These are phyloP conservation scores for Tyria jacobaeae DNA, from an alignment of 2,888 invertebrate genomes.

Conservation along the genomic window DNA sequence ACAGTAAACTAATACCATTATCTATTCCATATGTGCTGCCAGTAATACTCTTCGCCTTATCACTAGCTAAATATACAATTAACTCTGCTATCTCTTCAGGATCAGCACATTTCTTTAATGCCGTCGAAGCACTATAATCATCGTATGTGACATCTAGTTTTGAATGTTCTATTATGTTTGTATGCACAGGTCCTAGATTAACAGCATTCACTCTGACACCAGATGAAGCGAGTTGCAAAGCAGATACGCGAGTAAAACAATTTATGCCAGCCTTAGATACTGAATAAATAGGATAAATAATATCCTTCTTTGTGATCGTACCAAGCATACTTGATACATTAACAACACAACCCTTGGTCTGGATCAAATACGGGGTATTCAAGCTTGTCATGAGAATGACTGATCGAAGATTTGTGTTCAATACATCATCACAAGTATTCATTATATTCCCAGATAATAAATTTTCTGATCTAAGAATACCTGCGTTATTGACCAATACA, in stretches of 20 bases:
- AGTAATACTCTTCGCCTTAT: conserved; percentile 54
- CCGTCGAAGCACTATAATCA: conserved; percentile 50
- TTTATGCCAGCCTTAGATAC: conserved; percentile 81
- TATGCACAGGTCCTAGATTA: conserved; percentile 89
- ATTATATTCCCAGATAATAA: conserved; percentile 43
- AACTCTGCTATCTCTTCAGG: conserved; percentile 56
- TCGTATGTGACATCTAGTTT: conserved; percentile 25
- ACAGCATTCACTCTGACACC: conserved; percentile 90
- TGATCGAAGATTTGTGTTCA: conserved; percentile 19
- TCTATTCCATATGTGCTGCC: conserved; percentile 48
- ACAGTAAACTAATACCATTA: conserved; percentile 35
- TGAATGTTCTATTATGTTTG: conserved; percentile 70
- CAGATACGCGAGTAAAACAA: conserved; percentile 90
- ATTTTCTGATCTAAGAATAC: conserved; percentile 30
- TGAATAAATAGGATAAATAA: conserved; percentile 26
- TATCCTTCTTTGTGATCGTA: neutral
- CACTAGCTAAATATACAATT: conserved; percentile 54
- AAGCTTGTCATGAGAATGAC: conserved; percentile 16
- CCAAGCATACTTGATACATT: conserved; percentile 19
- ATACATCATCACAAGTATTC: conserved; percentile 29
- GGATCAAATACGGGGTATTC: conserved; percentile 11
- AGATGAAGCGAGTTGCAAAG: conserved; percentile 87
- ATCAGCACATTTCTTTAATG: conserved; percentile 48
- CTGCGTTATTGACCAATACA: conserved; percentile 59
- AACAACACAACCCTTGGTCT: conserved; percentile 24